Percentiles rank a stretch among this genome's conserved stretches.
Evolutionary conservation across 2,113 vertebrate species (phyloP).

Genomic region (Pseudorasbora parva): DNA sequence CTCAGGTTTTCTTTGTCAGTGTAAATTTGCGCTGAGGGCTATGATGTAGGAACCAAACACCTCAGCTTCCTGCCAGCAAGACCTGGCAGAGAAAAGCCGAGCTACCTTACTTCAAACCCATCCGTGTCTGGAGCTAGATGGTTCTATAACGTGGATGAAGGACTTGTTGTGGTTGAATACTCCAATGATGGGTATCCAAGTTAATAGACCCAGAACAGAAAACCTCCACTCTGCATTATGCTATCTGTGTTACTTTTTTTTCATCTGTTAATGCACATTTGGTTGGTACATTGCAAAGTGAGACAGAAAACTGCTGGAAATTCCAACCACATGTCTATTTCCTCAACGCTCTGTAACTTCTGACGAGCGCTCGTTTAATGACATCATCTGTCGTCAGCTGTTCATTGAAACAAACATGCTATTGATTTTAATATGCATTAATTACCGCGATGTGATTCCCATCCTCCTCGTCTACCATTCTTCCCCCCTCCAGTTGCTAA

Average conservation of each 20-base stretch:
- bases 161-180: background rate
- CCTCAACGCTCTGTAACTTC: background rate
- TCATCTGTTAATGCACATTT: no score
- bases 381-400: slow-evolving; percentile 25
- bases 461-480: slow-evolving; percentile 26
- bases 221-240: no score
- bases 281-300: no score
- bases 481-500: slow-evolving; percentile 27
- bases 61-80: background rate
- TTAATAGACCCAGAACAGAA: no score
- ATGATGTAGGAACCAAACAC: background rate
- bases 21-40: slow-evolving; percentile 1
- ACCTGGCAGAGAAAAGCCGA: background rate
- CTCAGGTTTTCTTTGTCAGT: slow-evolving; percentile 19
- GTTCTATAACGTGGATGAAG: background rate
- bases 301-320: background rate
- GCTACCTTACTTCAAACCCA: background rate
- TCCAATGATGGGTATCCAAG: background rate
- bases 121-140: background rate
- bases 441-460: slow-evolving; percentile 46
- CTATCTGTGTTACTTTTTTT: no score
- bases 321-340: background rate
- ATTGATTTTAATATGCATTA: slow-evolving; percentile 53
- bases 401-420: slow-evolving; percentile 47
- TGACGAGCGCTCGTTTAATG: background rate